These are phyloP conservation scores for Vanacampus margaritifer DNA, from an alignment of 2,113 vertebrate genomes.

Conservation along the genomic window DNA sequence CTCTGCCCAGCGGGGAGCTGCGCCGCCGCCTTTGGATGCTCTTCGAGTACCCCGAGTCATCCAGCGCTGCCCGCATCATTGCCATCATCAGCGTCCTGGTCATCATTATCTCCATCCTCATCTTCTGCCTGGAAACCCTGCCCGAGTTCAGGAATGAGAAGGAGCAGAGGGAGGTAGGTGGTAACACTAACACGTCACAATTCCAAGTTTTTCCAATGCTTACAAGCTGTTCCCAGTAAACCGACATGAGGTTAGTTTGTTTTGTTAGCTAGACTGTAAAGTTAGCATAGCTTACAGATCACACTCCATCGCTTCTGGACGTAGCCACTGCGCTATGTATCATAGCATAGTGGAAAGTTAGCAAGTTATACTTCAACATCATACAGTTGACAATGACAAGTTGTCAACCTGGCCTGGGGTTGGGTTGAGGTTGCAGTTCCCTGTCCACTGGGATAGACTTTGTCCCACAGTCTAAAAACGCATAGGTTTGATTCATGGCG, in stretches of 20 bases:
- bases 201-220: background rate
- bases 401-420: background rate
- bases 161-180: constrained; percentile 77
- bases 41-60: constrained; percentile 91
- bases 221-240: background rate
- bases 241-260: background rate
- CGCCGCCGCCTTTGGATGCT: constrained; percentile 84
- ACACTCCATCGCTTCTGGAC: background rate
- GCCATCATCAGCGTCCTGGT: constrained; percentile 90
- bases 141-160: constrained; percentile 85
- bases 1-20: constrained; percentile 74
- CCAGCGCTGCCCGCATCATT: constrained; percentile 81
- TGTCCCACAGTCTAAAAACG: background rate
- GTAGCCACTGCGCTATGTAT: background rate
- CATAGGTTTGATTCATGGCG: background rate
- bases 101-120: constrained; percentile 90
- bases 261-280: background rate
- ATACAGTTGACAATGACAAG: background rate
- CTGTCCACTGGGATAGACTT: background rate
- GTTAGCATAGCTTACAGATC: background rate
- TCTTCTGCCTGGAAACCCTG: constrained; percentile 92
- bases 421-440: background rate
- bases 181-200: background rate
- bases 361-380: background rate
- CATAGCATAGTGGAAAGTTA: background rate